These are phyloP conservation scores for Cerastis rubricosa DNA, from an alignment of 2,888 invertebrate species.

Conservation along the genomic window DNA sequence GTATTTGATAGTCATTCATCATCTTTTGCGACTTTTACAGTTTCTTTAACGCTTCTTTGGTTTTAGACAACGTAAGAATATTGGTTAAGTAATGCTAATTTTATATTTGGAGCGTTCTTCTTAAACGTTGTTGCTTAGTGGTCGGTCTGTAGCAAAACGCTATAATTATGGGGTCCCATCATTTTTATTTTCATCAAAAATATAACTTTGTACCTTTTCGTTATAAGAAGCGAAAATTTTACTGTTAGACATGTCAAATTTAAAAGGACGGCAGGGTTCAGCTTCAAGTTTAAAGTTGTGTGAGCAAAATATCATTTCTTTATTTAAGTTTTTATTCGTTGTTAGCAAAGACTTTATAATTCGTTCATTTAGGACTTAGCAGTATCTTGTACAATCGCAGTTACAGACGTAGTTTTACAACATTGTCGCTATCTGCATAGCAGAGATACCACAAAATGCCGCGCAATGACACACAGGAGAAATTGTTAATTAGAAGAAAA, in stretches of 20 bases:
- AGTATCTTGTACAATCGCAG: constrained; percentile 2
- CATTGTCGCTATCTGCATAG: constrained; percentile 16
- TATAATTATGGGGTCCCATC: neutral
- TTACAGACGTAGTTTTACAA: constrained; percentile 10
- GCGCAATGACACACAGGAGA: constrained; percentile 47
- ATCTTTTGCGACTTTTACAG: constrained; percentile 17
- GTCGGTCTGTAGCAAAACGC: neutral
- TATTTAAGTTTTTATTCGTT: neutral
- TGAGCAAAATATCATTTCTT: neutral
- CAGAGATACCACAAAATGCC: constrained; percentile 1
- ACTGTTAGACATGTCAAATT: neutral
- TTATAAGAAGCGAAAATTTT: neutral
- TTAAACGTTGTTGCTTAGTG: neutral
- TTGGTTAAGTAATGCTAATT: constrained; percentile 14
- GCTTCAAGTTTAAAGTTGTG: neutral
- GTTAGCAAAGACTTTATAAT: neutral
- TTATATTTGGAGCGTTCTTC: neutral
- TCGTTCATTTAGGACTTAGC: neutral
- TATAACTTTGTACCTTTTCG: neutral
- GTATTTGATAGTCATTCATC: constrained; percentile 18
- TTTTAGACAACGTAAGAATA: neutral
- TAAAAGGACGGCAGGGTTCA: neutral
- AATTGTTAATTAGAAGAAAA: constrained; percentile 65
- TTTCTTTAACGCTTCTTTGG: neutral
- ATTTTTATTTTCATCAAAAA: neutral